phyloP scores from a whole-genome alignment of 1,140 invertebrate species.

The Drosophila asahinai region DNA sequence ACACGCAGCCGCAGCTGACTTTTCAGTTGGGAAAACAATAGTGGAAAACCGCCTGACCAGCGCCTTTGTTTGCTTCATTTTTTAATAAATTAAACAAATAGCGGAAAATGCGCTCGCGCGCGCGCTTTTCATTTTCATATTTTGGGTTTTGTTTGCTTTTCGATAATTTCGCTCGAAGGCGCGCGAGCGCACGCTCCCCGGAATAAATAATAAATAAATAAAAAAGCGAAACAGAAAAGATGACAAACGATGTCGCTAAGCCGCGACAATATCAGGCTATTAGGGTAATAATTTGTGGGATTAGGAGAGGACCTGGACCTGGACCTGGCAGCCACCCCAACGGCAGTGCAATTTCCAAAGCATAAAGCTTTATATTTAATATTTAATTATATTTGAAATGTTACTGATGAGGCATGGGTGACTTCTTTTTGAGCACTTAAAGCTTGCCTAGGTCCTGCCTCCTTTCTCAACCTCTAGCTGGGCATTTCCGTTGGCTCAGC shows the following conservation, averaged over 20 bases:
- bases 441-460: conserved; percentile 4
- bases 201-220: conserved; percentile 25
- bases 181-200: conserved; percentile 35
- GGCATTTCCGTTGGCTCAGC: conserved; percentile 51
- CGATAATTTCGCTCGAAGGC: conserved; percentile 56
- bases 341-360: too few species aligned
- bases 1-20: conserved; percentile 54
- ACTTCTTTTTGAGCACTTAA: not conserved
- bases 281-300: conserved; percentile 81
- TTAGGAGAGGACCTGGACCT: conserved; percentile 35
- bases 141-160: conserved; percentile 68
- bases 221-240: conserved; percentile 7
- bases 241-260: conserved; percentile 72
- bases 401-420: not conserved
- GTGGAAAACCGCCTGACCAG: conserved; percentile 17
- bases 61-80: conserved; percentile 17
- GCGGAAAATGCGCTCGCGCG: conserved; percentile 11
- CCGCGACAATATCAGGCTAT: conserved; percentile 76
- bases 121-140: conserved; percentile 71
- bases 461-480: not conserved
- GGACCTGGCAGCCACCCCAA: conserved; percentile 12
- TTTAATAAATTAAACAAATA: conserved; percentile 76
- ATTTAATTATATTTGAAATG: too few species aligned
- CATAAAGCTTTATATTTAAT: too few species aligned
- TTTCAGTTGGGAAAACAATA: conserved; percentile 35